Conservation (phyloP, 2,888 invertebrate genomes). For the Leptothorax acervorum region DNA sequence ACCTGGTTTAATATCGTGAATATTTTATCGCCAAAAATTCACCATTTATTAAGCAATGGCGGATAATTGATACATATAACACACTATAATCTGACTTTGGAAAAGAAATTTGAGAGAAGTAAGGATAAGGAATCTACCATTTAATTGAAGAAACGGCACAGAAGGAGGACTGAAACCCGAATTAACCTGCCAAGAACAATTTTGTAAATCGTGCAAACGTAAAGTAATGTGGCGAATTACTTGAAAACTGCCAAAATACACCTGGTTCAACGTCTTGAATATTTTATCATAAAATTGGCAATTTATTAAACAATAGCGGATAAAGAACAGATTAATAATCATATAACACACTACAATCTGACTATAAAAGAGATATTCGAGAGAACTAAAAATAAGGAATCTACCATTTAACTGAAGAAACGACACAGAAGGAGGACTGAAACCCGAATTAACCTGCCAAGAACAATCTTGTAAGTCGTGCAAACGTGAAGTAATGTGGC, state of each 20-base stretch:
- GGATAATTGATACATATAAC: too few species aligned
- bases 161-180: slow-evolving; percentile 1
- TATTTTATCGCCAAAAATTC: background rate
- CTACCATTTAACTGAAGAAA: background rate
- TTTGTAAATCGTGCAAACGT: slow-evolving; percentile 54
- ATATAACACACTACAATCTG: background rate
- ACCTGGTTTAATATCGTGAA: background rate
- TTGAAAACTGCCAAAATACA: background rate
- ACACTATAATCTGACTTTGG: background rate
- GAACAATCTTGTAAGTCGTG: slow-evolving; percentile 48
- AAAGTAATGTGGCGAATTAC: slow-evolving; percentile 66
- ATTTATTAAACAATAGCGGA: background rate
- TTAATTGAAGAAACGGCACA: slow-evolving; percentile 1
- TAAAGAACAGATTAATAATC: background rate
- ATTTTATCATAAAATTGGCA: background rate
- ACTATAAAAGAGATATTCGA: background rate
- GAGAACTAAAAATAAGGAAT: background rate
- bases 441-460: slow-evolving; percentile 32
- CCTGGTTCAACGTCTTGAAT: background rate
- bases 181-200: slow-evolving; percentile 43
- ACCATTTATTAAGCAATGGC: background rate
- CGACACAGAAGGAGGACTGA: background rate
- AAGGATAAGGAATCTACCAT: background rate
- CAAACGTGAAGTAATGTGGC: slow-evolving; percentile 67
- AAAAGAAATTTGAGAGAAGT: background rate